Base-by-base conservation (phyloP, 2,797 vertebrate genomes). In the Alectoris magna region DNA sequence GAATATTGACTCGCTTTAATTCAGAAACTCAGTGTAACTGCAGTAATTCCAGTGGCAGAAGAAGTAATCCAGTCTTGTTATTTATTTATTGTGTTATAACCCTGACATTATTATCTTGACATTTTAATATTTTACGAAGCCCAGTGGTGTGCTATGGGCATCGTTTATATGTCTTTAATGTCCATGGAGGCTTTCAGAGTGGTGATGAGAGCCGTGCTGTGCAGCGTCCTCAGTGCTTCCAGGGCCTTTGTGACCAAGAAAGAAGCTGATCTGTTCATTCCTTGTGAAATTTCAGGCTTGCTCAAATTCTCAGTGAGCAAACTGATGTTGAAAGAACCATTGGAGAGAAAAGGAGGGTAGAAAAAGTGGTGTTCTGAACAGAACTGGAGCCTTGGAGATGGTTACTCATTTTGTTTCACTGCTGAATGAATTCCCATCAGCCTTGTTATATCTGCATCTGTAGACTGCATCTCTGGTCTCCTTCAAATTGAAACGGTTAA, bases 361-460 rank as follows among this genome's bases (percentile, higher is more conserved):
- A 88, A 88, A 26, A 2, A 87, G 70, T 53, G 44, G 43, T 91
- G 44, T 56, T 87, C 27, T 81, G 67, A 69, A 78, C 24, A 2
- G 86, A 96, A 79, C 34, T 71, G 62, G 56, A 91, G 46, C 71
- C 83, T 76, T 89, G 51, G n/a, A 87, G 51, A n/a, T 78, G 56
- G 56, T 71, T 78, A 71, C 46, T 78, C 77, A 76, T 81, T 70
- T 90, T 87, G 66, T 90, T 66, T 88, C 46, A 77, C 75, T 88
- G 51, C 49, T 63, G 87, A 69, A 36, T 75, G 68, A 84, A 87
- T 89, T 96, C 64, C 71, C 59, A 26, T 79, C 80, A 93, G 79
- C 71, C 81, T 93, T 92, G 23, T 90, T 96, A n/a, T 17, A 76
- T 55, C 87, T 69, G 44, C 80, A 84, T 74, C n/a, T 63, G 38